These are phyloP conservation scores for Listrodromus nycthemerus DNA, from an alignment of 2,888 invertebrate genomes.

Conservation along the genomic window DNA sequence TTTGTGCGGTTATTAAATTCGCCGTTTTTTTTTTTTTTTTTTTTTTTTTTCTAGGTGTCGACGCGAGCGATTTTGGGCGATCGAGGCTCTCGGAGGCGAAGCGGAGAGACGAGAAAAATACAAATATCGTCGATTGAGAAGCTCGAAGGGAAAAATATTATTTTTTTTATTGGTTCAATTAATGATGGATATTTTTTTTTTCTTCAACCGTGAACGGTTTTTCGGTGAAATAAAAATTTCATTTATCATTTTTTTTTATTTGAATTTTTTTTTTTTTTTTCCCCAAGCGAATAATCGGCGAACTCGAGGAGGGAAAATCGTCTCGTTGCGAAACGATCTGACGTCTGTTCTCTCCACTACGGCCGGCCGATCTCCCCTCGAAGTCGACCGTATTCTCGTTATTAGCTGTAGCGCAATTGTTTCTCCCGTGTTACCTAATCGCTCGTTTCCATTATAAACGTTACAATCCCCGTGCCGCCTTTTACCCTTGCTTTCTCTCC, in stretches of 20 bases:
- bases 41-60: background rate
- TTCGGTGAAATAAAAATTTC: background rate
- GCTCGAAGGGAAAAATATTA: too few species aligned
- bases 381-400: background rate
- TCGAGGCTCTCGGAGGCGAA: too few species aligned
- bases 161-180: too few species aligned
- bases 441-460: slow-evolving; percentile 39
- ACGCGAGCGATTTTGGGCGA: background rate
- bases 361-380: background rate
- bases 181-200: too few species aligned
- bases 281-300: background rate
- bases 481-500: slow-evolving; percentile 24
- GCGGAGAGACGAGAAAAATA: background rate
- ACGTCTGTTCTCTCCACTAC: background rate
- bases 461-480: slow-evolving; percentile 28
- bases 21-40: too few species aligned
- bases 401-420: slow-evolving; percentile 52
- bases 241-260: background rate
- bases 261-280: background rate
- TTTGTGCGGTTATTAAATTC: background rate
- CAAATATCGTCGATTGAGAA: background rate
- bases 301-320: background rate
- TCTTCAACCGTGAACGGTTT: too few species aligned
- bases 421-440: slow-evolving; percentile 53
- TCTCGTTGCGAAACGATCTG: slow-evolving; percentile 2